These are phyloP conservation scores for Cyprinodon diabolis DNA, from an alignment of 2,797 vertebrate genomes.

Conservation along the genomic window DNA sequence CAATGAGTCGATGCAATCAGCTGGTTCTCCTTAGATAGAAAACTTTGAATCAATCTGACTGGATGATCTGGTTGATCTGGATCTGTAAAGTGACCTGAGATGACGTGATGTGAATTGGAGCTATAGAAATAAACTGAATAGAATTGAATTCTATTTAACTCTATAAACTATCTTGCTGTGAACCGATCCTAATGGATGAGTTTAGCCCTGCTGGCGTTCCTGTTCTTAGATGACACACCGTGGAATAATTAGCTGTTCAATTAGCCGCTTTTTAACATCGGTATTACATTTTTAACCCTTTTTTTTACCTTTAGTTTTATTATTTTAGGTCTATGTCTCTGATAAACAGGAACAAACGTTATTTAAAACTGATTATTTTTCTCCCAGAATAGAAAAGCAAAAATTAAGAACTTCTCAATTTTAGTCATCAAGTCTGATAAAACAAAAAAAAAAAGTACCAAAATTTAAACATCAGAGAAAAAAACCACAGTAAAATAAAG, in stretches of 20 bases:
- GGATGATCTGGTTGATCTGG: too few species aligned
- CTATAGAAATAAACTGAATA: too few species aligned
- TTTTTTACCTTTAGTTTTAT: neutral
- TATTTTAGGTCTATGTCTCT: neutral
- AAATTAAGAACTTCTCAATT: neutral
- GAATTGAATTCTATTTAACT: neutral
- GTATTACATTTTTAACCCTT: neutral
- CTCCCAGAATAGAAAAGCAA: neutral
- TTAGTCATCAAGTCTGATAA: neutral
- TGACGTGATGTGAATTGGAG: too few species aligned
- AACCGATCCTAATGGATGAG: neutral
- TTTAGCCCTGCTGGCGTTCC: neutral
- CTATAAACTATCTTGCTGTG: neutral
- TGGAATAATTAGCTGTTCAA: neutral
- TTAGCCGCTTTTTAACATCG: neutral
- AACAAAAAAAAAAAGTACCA: neutral
- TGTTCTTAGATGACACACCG: neutral
- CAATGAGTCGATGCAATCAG: too few species aligned
- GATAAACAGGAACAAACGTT: neutral
- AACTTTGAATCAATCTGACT: too few species aligned
- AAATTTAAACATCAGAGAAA: neutral
- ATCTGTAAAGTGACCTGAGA: too few species aligned
- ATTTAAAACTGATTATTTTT: neutral
- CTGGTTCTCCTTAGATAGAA: too few species aligned
- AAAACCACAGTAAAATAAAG: neutral